Conservation (phyloP, 2,113 vertebrate genomes). For the Clupea harengus region DNA sequence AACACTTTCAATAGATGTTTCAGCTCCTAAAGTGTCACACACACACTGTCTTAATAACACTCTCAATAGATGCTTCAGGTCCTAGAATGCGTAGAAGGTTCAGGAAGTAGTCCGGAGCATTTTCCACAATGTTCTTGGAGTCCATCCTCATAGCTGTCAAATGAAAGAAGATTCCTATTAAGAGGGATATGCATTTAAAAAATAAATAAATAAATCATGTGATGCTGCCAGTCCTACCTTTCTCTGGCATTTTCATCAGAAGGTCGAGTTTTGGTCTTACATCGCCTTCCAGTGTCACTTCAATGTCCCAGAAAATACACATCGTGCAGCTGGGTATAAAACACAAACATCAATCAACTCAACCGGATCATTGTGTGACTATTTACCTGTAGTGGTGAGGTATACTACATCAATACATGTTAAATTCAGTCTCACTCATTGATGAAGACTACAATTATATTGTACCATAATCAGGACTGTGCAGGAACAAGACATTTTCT, state of each 20-base stretch:
- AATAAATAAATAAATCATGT: background rate
- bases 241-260: conserved; percentile 70
- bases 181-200: background rate
- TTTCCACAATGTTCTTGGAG: conserved; percentile 43
- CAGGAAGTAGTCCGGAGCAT: conserved; percentile 65
- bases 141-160: conserved; percentile 69
- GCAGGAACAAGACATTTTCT: no score
- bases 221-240: conserved; percentile 62
- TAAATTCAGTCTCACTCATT: background rate
- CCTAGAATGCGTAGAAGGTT: conserved; percentile 74
- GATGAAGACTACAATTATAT: background rate
- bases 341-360: background rate
- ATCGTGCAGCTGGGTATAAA: conserved; percentile 69
- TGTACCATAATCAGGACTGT: no score
- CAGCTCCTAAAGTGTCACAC: conserved; percentile 28
- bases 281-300: conserved; percentile 66
- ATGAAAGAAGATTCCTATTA: no score
- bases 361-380: no score
- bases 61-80: conserved; percentile 76
- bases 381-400: no score
- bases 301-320: conserved; percentile 75
- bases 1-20: conserved; percentile 76
- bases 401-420: no score
- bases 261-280: conserved; percentile 74
- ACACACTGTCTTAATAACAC: conserved; percentile 65